These are phyloP conservation scores for Microchirus variegatus DNA, from an alignment of 2,797 vertebrate species.

Conservation along the genomic window DNA sequence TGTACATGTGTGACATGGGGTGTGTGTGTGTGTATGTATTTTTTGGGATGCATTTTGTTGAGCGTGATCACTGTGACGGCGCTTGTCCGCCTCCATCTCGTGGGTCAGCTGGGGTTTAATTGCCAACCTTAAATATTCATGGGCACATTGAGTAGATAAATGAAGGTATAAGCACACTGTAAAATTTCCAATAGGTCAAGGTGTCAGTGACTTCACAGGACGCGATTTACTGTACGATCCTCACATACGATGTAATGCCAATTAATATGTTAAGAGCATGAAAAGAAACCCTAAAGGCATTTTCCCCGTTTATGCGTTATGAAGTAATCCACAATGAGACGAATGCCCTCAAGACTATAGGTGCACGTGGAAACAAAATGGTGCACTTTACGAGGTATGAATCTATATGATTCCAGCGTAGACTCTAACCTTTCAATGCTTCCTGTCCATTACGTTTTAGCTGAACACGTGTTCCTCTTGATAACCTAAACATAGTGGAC, in stretches of 20 bases:
- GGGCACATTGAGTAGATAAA: slow-evolving; percentile 81
- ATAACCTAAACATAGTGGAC: slow-evolving; percentile 37
- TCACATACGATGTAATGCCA: slow-evolving; percentile 75
- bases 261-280: slow-evolving; percentile 84
- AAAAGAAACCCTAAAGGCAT: slow-evolving; percentile 78
- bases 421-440: slow-evolving; percentile 68
- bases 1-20: slow-evolving; percentile 4
- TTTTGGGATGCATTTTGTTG: not conserved
- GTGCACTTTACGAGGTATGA: slow-evolving; percentile 68
- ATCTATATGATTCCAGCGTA: slow-evolving; percentile 74
- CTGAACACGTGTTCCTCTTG: slow-evolving; percentile 42
- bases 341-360: slow-evolving; percentile 69
- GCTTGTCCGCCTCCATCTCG: slow-evolving; percentile 54
- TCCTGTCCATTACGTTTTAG: slow-evolving; percentile 66
- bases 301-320: slow-evolving; percentile 77
- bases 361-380: slow-evolving; percentile 59
- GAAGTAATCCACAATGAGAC: slow-evolving; percentile 75
- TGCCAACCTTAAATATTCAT: slow-evolving; percentile 86
- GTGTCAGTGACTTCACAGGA: slow-evolving; percentile 77
- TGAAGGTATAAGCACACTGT: slow-evolving; percentile 84
- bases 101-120: slow-evolving; percentile 84
- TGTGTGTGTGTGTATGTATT: slow-evolving; percentile 9
- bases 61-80: slow-evolving; percentile 26
- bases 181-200: slow-evolving; percentile 84
- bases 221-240: slow-evolving; percentile 82